Evolutionary conservation across 2,797 vertebrate genomes (phyloP), one percentile per base, ranked within the genome.

Genomic region (Hoplostethus mediterraneus): DNA sequence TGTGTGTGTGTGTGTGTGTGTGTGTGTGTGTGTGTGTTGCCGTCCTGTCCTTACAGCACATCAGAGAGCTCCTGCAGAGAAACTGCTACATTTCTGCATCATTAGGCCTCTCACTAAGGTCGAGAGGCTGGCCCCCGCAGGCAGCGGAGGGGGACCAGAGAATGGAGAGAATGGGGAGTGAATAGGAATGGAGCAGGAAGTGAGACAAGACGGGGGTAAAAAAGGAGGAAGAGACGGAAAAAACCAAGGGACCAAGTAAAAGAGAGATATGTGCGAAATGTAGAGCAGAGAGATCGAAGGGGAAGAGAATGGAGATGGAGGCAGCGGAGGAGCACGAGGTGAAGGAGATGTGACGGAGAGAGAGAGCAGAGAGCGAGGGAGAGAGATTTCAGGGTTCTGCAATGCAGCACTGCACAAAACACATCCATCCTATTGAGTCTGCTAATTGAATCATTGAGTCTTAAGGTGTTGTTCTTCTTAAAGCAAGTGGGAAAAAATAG

Each of bases 61-160:
- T 80, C 81, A 64, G 14, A 38, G 70, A 76, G 62, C 69, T 86
- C 80, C 75, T 71, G 77, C 72, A 79, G 76, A 83, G 82, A 72
- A 25, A 21, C 67, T 82, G 78, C 75, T 84, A 79, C 69, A 72
- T 87, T 85, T 83, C 88, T 82, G 83, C 86, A 82, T 89, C 88
- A 90, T 90, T 90, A 90, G 79, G 71, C 80, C 73, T 71, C 79
- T 87, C 65, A 79, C 69, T 55, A 48, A 82, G 72, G 77, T 86
- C 51, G 70, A 60, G 66, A 73, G 70, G 77, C 57, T 21, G 30
- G 70, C 78, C 65, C 66, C 74, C 38, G 31, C 71, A 84, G 74
- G 86, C 79, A 73, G 49, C 36, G 71, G 74, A 67, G 65, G 82
- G 72, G 78, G 67, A 80, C 61, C 36, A 63, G 56, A 73, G 58